Evolutionary conservation across 2,113 vertebrate genomes (phyloP).

Genomic region (Hemiscyllium ocellatum): DNA sequence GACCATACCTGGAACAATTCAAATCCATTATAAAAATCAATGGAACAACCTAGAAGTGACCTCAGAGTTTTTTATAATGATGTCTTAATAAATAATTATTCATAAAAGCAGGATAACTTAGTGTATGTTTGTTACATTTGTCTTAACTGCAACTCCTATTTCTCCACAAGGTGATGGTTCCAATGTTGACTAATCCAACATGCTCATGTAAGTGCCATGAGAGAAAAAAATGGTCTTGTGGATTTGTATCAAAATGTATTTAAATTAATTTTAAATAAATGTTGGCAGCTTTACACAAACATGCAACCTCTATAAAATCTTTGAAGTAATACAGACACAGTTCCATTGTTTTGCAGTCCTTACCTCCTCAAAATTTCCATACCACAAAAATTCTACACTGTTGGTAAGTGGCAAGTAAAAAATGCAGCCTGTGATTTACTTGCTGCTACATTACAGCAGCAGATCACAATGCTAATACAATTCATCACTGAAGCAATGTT

Average conservation of each 20-base stretch:
- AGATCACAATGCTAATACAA: background rate
- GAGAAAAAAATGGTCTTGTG: background rate
- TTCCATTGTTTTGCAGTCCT: background rate
- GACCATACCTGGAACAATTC: background rate
- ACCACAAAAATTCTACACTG: background rate
- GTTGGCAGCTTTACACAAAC: too few species aligned
- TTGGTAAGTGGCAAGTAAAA: background rate
- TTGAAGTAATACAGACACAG: background rate
- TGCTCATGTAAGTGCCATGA: background rate
- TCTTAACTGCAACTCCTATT: background rate
- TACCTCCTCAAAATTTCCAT: background rate
- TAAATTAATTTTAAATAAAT: background rate
- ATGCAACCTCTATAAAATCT: background rate
- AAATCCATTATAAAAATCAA: background rate
- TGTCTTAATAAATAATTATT: background rate
- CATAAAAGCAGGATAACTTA: background rate
- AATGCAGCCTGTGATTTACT: background rate
- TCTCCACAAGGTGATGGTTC: background rate
- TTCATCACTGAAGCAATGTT: background rate
- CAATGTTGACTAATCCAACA: background rate
- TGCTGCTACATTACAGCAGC: background rate
- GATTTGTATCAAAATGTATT: background rate
- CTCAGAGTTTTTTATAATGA: background rate
- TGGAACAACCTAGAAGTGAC: background rate
- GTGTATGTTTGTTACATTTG: background rate